phyloP scores from a whole-genome alignment of 2,113 vertebrate species.

The Thalassoma bifasciatum region DNA sequence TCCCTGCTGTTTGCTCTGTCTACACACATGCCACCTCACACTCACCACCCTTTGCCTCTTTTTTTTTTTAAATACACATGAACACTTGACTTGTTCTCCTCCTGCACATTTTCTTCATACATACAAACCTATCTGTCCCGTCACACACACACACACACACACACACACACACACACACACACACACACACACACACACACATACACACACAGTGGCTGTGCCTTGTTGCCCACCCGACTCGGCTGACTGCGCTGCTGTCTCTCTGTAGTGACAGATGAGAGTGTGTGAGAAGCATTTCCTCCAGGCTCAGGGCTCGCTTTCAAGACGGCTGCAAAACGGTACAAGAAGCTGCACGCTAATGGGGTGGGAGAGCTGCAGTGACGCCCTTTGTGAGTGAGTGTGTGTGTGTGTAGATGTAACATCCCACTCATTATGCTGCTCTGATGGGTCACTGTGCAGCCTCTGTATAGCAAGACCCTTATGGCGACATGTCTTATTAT shows the following conservation, averaged over 20 bases:
- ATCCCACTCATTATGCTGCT: slow-evolving; percentile 61
- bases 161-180: slow-evolving; percentile 9
- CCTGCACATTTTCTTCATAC: slow-evolving; percentile 56
- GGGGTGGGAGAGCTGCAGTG: slow-evolving; percentile 55
- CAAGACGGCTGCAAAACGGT: slow-evolving; percentile 64
- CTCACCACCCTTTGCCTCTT: slow-evolving; percentile 1
- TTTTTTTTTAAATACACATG: slow-evolving; percentile 20
- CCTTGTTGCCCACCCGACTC: slow-evolving; percentile 50
- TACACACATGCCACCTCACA: slow-evolving; percentile 40
- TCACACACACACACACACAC: slow-evolving; percentile 25
- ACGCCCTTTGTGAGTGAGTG: slow-evolving; percentile 25
- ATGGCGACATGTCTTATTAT: slow-evolving; percentile 72
- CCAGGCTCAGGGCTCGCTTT: slow-evolving; percentile 65
- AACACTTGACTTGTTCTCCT: slow-evolving; percentile 25
- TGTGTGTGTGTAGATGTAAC: slow-evolving; percentile 40
- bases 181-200: slow-evolving; percentile 6
- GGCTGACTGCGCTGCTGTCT: slow-evolving; percentile 64
- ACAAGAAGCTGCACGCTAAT: slow-evolving; percentile 66
- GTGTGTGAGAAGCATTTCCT: slow-evolving; percentile 72
- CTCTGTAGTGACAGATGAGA: slow-evolving; percentile 72
- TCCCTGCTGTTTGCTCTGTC: slow-evolving; percentile 64
- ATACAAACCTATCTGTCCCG: slow-evolving; percentile 42
- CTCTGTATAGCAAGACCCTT: slow-evolving; percentile 64
- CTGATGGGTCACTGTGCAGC: slow-evolving; percentile 64
- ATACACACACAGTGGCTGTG: slow-evolving; percentile 29